Base-by-base conservation (phyloP, 2,113 vertebrate genomes). In the Eidolon helvum region DNA sequence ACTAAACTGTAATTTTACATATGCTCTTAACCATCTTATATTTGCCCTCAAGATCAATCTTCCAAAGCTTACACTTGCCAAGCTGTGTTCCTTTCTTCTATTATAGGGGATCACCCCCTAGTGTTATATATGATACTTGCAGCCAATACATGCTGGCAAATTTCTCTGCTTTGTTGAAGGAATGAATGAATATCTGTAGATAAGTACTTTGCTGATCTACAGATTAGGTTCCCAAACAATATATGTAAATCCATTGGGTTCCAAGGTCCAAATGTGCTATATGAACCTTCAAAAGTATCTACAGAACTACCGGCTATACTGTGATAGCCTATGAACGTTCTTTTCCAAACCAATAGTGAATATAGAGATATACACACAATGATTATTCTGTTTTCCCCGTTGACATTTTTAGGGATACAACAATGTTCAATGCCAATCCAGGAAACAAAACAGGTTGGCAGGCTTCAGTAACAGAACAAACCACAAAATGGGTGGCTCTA, bases 101-200 rank as follows among this genome's bases (percentile, higher is more conserved):
- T 95, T 87, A 72, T 26, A 38, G 6, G 86, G 14, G 30, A 93
- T 75, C 71, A 0, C 94, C 96, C 92, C 35, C 97, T 96, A 78
- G 97, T 0, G 90, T 82, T 86, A 35, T 0, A 14, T 26, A 30
- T 40, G 65, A 69, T 88, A 30, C 50, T 53, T 95, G 72, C 95
- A 97, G 59, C 33, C 74, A 65, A 50, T 24, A 45, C 4, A 26
- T 5, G 30, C 68, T 35, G 57, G 22, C 71, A 38, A 45, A 71
- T 75, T 91, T 80, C 53, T 91, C 28, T 33, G 53, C 77, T 85
- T 94, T 57, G 26, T 53, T 77, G 43, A 82, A 59, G 12, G 50
- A 53, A 92, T 68, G 50, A 53, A 92, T 68, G 22, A 85, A 1
- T 50, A 86, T 38, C 57, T 87, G 18, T 12, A 82, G 16, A 1